Evolutionary conservation across 2,797 vertebrate genomes (phyloP).

Genomic region (Cyclura pinguis): DNA sequence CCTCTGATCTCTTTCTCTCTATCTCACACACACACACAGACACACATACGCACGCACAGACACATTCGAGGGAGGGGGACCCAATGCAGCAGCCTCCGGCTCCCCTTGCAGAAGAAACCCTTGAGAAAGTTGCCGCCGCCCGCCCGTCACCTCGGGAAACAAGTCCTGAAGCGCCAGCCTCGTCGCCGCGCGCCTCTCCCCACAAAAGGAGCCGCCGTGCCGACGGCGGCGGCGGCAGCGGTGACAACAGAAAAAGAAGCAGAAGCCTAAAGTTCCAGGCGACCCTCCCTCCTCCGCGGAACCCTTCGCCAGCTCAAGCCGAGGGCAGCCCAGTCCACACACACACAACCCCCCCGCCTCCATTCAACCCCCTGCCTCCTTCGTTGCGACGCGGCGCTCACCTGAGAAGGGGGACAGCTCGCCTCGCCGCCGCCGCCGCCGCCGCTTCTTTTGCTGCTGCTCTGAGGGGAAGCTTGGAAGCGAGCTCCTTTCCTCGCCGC

Average conservation of each 20-base stretch:
- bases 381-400: background rate
- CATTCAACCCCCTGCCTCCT: background rate
- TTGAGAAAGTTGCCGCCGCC: conserved; percentile 10
- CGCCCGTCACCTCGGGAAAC: background rate
- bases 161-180: background rate
- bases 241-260: background rate
- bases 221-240: background rate
- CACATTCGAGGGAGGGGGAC: background rate
- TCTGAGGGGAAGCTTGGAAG: background rate
- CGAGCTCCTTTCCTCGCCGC: background rate
- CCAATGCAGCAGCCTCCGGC: background rate
- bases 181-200: background rate
- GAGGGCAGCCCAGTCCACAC: no score
- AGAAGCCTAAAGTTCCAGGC: conserved; percentile 1
- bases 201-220: background rate
- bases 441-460: background rate
- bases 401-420: conserved; percentile 17
- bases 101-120: background rate
- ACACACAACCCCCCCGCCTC: background rate
- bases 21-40: no score
- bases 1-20: no score
- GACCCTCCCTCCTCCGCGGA: no score
- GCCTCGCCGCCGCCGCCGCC: background rate
- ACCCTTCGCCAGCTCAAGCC: background rate
- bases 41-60: no score